Base-by-base conservation (phyloP, 92 coral and sea anemone species). In the Meandrina meandrites region DNA sequence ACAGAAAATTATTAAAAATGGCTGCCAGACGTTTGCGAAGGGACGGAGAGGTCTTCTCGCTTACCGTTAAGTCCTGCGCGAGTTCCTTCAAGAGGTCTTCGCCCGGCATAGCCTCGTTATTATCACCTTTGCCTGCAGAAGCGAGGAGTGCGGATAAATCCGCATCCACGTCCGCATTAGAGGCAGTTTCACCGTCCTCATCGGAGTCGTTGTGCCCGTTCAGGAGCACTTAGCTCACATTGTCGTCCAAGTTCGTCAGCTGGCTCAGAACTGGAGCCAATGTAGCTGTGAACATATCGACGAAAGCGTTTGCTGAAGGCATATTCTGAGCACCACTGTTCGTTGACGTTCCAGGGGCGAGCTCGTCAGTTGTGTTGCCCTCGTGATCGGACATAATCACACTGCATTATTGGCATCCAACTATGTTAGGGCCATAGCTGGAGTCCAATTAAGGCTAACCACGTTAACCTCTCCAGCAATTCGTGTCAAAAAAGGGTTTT, bases 31-130 rank as follows among this genome's bases (percentile, higher is more conserved):
- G 84, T 68, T 88, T 79, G 64, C 56, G 42, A 75, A 83, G 84
- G 86, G 88, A 69, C 66, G 85, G 84, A 48, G 74, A 85, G 4
- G 88, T 83, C 57, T 45, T 76, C 73, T 88, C 91, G 58, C 80
- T 88, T 22, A 76, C 47, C 37, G 62, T 82, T 32, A 88, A 74
- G 48, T 83, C 87, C 67, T 76, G 82, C 0, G 84, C 78, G 64
- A 86, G 79, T 73, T 86, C 89, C n/a, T 78, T 34, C 28, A n/a
- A 86, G 53, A 85, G 37, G 24, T 62, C 36, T 22, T 78, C 62
- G 22, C 81, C 22, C 62, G 40, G 14, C 60, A 16, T 22, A 51
- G 67, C 81, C 81, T 78, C 81, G 24, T 78, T 28, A 16, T 78
- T 78, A 8, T 27, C 42, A 27, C 24, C 68, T 54, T n/a, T 78